Evolutionary conservation across 2,888 invertebrate genomes (phyloP).

Genomic region (Drosophila crucigera): DNA sequence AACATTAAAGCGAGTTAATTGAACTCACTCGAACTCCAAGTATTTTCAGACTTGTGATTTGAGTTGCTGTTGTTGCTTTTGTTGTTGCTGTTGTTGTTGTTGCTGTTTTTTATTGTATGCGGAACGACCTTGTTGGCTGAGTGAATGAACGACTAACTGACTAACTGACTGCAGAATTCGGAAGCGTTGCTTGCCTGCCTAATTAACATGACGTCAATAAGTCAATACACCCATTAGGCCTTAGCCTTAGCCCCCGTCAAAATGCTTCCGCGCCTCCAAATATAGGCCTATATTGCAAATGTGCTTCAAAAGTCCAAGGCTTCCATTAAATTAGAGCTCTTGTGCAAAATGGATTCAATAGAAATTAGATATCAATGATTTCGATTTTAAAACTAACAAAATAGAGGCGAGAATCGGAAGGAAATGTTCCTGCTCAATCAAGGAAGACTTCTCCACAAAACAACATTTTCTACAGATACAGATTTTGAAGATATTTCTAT

Average conservation of each 20-base stretch:
- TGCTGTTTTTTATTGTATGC: conserved; percentile 50
- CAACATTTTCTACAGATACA: neutral
- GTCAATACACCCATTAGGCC: conserved; percentile 60
- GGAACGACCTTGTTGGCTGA: conserved; percentile 72
- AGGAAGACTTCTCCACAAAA: neutral
- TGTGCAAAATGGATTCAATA: neutral
- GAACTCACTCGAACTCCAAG: conserved; percentile 61
- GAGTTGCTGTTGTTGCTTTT: neutral
- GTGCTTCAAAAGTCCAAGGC: conserved; percentile 26
- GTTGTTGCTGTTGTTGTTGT: neutral
- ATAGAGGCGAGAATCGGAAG: neutral
- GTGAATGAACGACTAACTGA: conserved; percentile 45
- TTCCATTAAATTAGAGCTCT: neutral
- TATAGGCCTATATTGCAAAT: conserved; percentile 31
- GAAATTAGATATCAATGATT: neutral
- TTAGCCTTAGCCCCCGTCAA: conserved; percentile 33
- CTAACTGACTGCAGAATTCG: conserved; percentile 53
- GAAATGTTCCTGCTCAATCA: neutral
- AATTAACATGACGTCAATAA: conserved; percentile 69
- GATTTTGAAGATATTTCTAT: neutral
- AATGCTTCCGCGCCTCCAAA: conserved; percentile 40
- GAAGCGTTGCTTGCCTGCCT: conserved; percentile 51
- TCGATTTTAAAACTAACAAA: neutral
- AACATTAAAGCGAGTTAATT: conserved; percentile 65
- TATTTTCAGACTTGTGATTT: conserved; percentile 27